Percentiles rank a stretch among this genome's conserved stretches.
phyloP scores from a whole-genome alignment of 1,140 invertebrate genomes.

The Ceratoteleas bidentatus region DNA sequence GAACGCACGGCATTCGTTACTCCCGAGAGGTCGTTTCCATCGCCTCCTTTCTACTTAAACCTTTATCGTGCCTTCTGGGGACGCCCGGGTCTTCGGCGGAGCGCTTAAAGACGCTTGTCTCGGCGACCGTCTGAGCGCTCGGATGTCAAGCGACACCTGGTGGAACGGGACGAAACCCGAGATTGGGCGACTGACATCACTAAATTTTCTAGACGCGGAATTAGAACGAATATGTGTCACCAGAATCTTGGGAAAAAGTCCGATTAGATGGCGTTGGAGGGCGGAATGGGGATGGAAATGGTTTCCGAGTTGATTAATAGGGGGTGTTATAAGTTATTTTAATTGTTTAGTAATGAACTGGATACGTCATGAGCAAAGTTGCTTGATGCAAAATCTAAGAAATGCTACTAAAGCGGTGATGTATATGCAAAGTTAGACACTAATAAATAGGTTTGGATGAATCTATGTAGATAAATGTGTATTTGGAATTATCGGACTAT shows the following conservation, averaged over 20 bases:
- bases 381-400: neutral
- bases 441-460: no score
- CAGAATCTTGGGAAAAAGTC: no score
- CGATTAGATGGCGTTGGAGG: neutral
- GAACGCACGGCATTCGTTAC: constrained; percentile 77
- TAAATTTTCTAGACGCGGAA: no score
- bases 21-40: constrained; percentile 64
- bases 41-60: constrained; percentile 50
- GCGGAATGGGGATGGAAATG: neutral
- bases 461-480: no score
- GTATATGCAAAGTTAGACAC: no score
- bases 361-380: neutral
- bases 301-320: neutral
- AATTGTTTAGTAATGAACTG: neutral
- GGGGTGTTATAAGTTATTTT: neutral
- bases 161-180: constrained; percentile 22
- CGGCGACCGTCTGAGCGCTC: constrained; percentile 39
- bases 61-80: constrained; percentile 59
- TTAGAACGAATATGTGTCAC: no score
- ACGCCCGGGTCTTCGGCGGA: constrained; percentile 35
- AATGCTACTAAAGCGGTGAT: no score
- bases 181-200: neutral
- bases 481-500: no score
- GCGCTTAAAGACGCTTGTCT: constrained; percentile 45
- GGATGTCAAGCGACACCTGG: constrained; percentile 39